Conservation (phyloP, 2,888 invertebrate genomes). For the Latheticus oryzae region DNA sequence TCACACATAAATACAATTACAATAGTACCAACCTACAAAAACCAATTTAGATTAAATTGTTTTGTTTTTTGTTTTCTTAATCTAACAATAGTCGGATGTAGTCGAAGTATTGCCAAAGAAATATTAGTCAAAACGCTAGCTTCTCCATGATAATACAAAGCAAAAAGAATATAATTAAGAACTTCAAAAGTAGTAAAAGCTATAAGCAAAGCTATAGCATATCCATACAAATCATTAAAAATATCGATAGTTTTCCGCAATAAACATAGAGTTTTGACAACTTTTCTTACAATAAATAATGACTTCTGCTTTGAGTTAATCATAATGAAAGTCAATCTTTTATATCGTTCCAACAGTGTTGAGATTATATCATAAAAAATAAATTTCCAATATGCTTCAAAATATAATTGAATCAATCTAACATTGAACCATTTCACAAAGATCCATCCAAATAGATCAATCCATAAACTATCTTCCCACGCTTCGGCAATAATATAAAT, state of each 20-base stretch:
- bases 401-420: neutral
- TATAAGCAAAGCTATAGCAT: neutral
- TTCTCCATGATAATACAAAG: neutral
- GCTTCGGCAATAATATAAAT: neutral
- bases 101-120: neutral
- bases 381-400: neutral
- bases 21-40: slow-evolving; percentile 2
- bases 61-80: too few species aligned
- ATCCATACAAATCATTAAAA: slow-evolving; percentile 5
- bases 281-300: neutral
- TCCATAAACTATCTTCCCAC: slow-evolving; percentile 5
- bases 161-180: slow-evolving; percentile 14
- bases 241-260: slow-evolving; percentile 1
- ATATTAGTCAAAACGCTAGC: neutral
- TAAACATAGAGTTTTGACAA: slow-evolving; percentile 1
- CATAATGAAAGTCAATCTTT: neutral
- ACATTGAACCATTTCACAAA: slow-evolving; percentile 7
- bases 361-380: neutral
- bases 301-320: too few species aligned
- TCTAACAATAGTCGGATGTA: slow-evolving; percentile 5
- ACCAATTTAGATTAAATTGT: neutral
- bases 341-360: neutral
- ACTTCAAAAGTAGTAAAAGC: slow-evolving; percentile 10
- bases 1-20: neutral
- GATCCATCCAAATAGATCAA: neutral